A percentile compares a stretch with the other conserved stretches of the same genome.
phyloP scores from a whole-genome alignment of 2,113 vertebrate genomes.

The Casuarius casuarius region DNA sequence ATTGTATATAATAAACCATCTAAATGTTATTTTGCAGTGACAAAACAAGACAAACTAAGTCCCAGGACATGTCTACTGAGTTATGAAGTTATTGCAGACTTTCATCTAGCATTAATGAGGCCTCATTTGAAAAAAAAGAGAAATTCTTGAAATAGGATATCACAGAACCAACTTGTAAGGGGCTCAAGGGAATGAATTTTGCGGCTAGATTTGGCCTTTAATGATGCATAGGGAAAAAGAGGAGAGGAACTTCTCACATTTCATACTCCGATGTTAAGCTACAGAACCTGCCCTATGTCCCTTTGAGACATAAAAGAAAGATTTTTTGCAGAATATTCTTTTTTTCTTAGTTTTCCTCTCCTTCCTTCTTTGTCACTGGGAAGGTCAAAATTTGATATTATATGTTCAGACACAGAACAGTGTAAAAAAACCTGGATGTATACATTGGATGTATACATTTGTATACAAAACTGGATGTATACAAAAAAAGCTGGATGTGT shows the following conservation, averaged over 20 bases:
- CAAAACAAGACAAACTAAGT: not conserved
- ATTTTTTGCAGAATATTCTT: not conserved
- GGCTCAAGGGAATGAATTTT: not conserved
- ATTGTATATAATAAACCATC: conserved; percentile 1
- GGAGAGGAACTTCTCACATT: conserved; percentile 13
- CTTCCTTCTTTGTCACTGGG: not conserved
- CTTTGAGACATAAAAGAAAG: not conserved
- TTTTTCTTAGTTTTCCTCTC: not conserved
- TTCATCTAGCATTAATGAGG: conserved; percentile 5
- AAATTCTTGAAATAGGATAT: conserved; percentile 14
- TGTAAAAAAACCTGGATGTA: not conserved
- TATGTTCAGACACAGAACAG: not conserved
- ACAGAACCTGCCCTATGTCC: not conserved
- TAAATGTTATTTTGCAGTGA: conserved; percentile 19
- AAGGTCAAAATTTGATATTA: not conserved
- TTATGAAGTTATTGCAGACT: not conserved
- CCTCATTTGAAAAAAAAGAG: conserved; percentile 4
- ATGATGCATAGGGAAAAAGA: not conserved
- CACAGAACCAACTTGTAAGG: not conserved
- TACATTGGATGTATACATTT: not conserved
- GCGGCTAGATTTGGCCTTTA: conserved; percentile 5
- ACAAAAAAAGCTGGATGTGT: not conserved
- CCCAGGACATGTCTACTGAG: not conserved
- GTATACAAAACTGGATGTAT: not conserved
- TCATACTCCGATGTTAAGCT: not conserved